phyloP scores from a whole-genome alignment of 2,797 vertebrate genomes.

The Catamblyrhynchus diadema region DNA sequence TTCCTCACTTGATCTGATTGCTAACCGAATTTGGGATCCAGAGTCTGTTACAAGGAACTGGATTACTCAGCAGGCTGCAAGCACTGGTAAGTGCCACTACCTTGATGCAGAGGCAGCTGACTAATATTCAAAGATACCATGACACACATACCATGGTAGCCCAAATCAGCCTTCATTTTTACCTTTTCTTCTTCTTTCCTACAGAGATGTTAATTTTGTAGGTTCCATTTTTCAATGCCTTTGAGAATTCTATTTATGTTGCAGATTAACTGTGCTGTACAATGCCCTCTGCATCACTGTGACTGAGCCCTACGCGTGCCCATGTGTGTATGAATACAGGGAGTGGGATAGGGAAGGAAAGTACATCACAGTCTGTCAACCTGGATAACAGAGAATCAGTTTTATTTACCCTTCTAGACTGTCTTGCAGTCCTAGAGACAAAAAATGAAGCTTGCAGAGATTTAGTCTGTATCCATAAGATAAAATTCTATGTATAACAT shows the following conservation, averaged over 20 bases:
- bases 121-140: neutral
- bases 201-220: neutral
- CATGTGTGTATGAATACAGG: neutral
- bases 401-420: neutral
- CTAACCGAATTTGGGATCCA: neutral
- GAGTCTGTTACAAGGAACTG: neutral
- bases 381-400: neutral
- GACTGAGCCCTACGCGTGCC: fast-evolving
- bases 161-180: neutral
- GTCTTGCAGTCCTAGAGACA: neutral
- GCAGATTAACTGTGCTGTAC: neutral
- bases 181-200: neutral
- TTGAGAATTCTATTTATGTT: neutral
- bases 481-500: neutral
- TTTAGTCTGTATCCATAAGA: neutral
- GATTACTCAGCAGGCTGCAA: neutral
- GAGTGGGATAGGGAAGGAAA: neutral
- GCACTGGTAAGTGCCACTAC: neutral
- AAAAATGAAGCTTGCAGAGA: neutral
- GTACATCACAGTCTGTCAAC: neutral
- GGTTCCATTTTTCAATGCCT: neutral
- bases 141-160: neutral
- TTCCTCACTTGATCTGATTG: neutral
- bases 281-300: no score
- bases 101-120: neutral